Evolutionary conservation across 2,888 invertebrate genomes (phyloP).

Genomic region (Drosophila quinaria): DNA sequence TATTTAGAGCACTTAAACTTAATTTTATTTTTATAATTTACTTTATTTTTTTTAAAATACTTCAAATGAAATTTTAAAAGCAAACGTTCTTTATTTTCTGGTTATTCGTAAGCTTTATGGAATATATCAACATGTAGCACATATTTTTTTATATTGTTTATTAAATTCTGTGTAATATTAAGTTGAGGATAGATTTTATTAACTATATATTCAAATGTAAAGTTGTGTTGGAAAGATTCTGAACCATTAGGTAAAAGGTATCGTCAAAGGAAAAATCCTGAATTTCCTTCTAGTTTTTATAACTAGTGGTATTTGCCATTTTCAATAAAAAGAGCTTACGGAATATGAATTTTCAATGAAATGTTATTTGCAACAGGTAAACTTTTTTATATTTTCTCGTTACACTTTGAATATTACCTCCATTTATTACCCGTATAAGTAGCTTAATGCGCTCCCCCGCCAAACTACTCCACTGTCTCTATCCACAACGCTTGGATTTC

Average conservation of each 20-base stretch:
- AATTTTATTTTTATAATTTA: background rate
- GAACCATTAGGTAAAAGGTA: too few species aligned
- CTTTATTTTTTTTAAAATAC: background rate
- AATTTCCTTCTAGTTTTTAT: background rate
- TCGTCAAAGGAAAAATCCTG: too few species aligned
- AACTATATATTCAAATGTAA: too few species aligned
- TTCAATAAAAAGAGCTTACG: background rate
- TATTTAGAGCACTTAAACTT: too few species aligned
- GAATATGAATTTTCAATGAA: background rate
- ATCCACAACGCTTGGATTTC: constrained; percentile 2
- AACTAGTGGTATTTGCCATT: background rate
- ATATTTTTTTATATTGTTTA: background rate
- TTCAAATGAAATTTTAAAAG: background rate
- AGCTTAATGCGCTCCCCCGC: background rate
- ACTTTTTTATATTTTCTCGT: background rate
- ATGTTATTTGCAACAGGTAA: background rate
- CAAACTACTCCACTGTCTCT: background rate
- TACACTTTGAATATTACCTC: background rate
- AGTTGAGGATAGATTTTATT: background rate
- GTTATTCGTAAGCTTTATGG: too few species aligned
- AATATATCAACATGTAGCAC: too few species aligned
- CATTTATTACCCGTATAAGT: constrained; percentile 7
- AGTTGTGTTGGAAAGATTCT: too few species aligned
- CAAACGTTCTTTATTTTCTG: too few species aligned
- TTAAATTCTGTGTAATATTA: background rate